Conservation (phyloP, 2,113 vertebrate genomes). For the Campylomormyrus tamandua region DNA sequence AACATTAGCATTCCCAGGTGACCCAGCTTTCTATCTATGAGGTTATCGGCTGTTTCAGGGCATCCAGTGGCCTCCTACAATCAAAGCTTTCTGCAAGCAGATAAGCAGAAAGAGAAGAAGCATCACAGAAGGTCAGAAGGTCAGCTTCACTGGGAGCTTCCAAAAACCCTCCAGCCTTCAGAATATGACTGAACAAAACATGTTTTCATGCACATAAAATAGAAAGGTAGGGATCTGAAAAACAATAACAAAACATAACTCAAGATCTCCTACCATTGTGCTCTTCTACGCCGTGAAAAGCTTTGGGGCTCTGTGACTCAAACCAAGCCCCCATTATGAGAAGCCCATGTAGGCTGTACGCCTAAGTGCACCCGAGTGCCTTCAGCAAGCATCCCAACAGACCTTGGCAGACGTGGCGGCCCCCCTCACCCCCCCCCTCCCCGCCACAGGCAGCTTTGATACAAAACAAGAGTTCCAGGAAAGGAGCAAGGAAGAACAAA, state of each 20-base stretch:
- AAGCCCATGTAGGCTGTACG: neutral
- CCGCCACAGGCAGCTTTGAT: neutral
- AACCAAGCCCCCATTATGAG: neutral
- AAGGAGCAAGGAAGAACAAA: neutral
- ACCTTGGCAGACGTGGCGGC: constrained; percentile 2
- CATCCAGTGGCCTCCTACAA: neutral
- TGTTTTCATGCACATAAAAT: neutral
- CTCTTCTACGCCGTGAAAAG: neutral
- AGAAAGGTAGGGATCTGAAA: neutral
- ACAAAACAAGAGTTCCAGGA: neutral
- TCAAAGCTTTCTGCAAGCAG: neutral
- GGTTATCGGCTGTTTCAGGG: neutral
- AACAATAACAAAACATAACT: neutral
- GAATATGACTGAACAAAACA: neutral
- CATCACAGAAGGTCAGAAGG: neutral
- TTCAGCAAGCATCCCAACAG: neutral
- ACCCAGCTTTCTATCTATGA: neutral
- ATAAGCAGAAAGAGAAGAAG: neutral
- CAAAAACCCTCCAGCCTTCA: neutral
- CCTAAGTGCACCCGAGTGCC: neutral
- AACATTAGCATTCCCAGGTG: neutral
- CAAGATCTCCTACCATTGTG: neutral
- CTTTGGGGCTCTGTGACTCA: neutral
- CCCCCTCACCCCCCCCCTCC: neutral
- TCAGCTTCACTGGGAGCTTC: neutral